Percentiles rank a stretch among this genome's conserved stretches.
phyloP scores from a whole-genome alignment of 1,140 invertebrate species.

The Leptinotarsa lineolata region DNA sequence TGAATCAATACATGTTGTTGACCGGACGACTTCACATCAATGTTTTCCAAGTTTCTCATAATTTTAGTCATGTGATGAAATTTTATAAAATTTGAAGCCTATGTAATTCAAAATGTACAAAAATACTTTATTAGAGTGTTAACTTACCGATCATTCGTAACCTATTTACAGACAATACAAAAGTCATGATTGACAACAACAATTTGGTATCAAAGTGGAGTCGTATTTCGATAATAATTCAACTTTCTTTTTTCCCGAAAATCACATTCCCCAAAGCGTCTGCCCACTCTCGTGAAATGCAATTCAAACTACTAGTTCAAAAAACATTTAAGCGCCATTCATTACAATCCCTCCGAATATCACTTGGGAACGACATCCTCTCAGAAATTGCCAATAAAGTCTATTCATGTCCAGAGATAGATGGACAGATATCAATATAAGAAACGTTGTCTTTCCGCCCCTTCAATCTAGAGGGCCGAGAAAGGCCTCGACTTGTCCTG shows the following conservation, averaged over 20 bases:
- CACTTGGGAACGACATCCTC: conserved; percentile 3
- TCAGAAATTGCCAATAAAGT: conserved; percentile 12
- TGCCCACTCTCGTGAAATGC: not conserved
- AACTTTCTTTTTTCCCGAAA: not conserved
- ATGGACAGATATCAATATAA: conserved; percentile 24
- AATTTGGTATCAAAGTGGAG: too few relatives aligned
- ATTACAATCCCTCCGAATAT: not conserved
- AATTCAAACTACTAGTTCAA: not conserved
- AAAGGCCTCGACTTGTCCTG: not conserved
- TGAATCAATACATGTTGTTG: too few relatives aligned
- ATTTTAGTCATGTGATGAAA: too few relatives aligned
- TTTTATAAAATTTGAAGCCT: too few relatives aligned
- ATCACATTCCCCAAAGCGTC: not conserved
- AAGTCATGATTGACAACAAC: too few relatives aligned
- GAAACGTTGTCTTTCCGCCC: conserved; percentile 10
- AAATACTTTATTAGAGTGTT: too few relatives aligned
- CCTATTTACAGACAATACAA: too few relatives aligned
- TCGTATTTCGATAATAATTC: too few relatives aligned
- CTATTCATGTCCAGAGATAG: conserved; percentile 12
- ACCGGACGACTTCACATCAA: too few relatives aligned
- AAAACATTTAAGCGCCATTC: not conserved
- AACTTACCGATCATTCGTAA: too few relatives aligned
- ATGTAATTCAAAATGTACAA: too few relatives aligned
- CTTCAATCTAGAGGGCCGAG: conserved; percentile 9
- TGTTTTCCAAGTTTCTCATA: too few relatives aligned